Base-by-base conservation (phyloP, 2,888 invertebrate species). In the Eupithecia inturbata region DNA sequence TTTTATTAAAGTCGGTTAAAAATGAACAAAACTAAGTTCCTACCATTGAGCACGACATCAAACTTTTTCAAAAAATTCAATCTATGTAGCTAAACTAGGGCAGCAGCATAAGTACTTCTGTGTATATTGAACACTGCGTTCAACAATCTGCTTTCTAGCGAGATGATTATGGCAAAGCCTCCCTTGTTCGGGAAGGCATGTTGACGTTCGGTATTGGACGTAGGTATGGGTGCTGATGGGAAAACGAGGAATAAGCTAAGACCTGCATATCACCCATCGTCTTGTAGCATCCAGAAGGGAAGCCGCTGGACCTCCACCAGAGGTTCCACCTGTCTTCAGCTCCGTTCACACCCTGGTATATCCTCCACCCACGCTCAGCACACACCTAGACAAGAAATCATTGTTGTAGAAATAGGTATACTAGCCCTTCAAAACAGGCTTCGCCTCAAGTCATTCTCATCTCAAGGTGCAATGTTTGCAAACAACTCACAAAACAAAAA, bases 261-360 rank as follows among this genome's bases (percentile, higher is more conserved):
- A 85, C 96, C 95, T 97, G 97, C 96, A 96, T 96, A 76, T 96
- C 95, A 71, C 96, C 95, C 67, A 97, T 93, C 72, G 95, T 95
- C 85, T 96, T 96, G 84, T 96, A 96, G 84, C 96, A 95, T 1
- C 95, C 95, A 26, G 95, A 91, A 3, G 97, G 96, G 86, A 97
- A 97, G n/a, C 97, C 96, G 22, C 96, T 96, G 3, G 96, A 96
- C 82, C 96, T 95, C 97, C 97, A 98, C 97, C 97, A 98, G 3
- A 98, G 94, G 85, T 98, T 97, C 98, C 98, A 98, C 75, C 96
- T 95, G 78, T 96, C 95, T 78, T 96, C 96, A 1, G 91, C 90
- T 1, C 89, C 87, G 12, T 78, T 87, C 77, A 87, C 88, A 36
- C 95, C 95, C 75, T 97, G 96, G 89, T 96, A 97, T 86, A 97